These are phyloP conservation scores for Centropristis striata DNA, from an alignment of 2,113 vertebrate species.

Conservation along the genomic window DNA sequence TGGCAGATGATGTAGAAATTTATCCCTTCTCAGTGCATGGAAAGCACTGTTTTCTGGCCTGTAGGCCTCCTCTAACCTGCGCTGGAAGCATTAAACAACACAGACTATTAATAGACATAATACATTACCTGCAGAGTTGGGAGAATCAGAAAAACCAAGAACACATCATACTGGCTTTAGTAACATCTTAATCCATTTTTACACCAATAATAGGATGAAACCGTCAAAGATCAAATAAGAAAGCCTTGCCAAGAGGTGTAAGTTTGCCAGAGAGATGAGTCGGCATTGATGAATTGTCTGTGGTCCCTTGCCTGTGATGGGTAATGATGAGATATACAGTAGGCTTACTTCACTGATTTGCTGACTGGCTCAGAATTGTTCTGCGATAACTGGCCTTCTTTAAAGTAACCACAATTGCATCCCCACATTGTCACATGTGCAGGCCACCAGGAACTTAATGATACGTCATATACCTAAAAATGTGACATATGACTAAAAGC, in stretches of 20 bases:
- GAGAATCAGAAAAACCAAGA: background rate
- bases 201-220: background rate
- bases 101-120: no score
- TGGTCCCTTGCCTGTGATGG: background rate
- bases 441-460: background rate
- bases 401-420: background rate
- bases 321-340: background rate
- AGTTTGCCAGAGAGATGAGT: conserved; percentile 3
- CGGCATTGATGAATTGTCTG: background rate
- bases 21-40: no score
- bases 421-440: background rate
- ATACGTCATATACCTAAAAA: background rate
- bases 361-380: background rate
- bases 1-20: no score
- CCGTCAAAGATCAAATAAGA: background rate
- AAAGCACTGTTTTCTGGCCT: no score
- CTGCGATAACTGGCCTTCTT: background rate
- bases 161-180: background rate
- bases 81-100: no score
- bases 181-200: background rate
- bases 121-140: background rate
- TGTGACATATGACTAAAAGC: background rate
- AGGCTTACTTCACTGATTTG: background rate
- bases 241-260: background rate
- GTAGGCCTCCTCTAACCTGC: no score